These are phyloP conservation scores for Clarias platycephalus DNA, from an alignment of 2,797 vertebrate genomes.

Conservation along the genomic window DNA sequence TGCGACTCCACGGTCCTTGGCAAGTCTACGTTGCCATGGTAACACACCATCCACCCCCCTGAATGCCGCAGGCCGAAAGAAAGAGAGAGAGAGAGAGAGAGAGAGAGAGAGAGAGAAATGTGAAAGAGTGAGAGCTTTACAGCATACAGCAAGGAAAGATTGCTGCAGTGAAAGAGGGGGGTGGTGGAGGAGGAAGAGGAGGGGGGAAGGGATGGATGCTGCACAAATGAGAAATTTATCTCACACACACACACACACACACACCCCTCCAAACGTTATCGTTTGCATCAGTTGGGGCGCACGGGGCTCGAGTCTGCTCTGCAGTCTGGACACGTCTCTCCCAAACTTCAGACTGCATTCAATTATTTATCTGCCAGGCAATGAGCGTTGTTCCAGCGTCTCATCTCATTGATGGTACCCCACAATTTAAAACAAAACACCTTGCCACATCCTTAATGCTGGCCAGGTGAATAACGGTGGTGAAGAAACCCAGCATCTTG, in stretches of 20 bases:
- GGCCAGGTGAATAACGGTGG: background rate
- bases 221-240: constrained; percentile 64
- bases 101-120: constrained; percentile 60
- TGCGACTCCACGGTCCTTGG: constrained; percentile 68
- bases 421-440: background rate
- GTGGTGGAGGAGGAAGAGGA: constrained; percentile 3
- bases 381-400: constrained; percentile 48
- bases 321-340: constrained; percentile 78
- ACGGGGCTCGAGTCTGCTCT: constrained; percentile 65
- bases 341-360: constrained; percentile 79
- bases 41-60: constrained; percentile 62
- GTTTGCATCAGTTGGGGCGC: constrained; percentile 61
- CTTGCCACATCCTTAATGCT: background rate
- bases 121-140: constrained; percentile 32
- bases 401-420: constrained; percentile 31
- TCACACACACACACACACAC: constrained; percentile 3
- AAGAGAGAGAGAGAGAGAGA: constrained; percentile 24
- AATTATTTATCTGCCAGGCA: constrained; percentile 73
- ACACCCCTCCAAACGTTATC: constrained; percentile 56
- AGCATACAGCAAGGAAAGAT: constrained; percentile 46
- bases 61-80: constrained; percentile 71
- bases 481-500: constrained; percentile 10
- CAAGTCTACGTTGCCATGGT: constrained; percentile 74
- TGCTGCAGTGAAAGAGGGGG: constrained; percentile 46
- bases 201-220: constrained; percentile 21